Percentiles rank a stretch among this genome's conserved stretches.
Conservation (phyloP, 2,888 invertebrate genomes). For the Yponomeuta sedellus region DNA sequence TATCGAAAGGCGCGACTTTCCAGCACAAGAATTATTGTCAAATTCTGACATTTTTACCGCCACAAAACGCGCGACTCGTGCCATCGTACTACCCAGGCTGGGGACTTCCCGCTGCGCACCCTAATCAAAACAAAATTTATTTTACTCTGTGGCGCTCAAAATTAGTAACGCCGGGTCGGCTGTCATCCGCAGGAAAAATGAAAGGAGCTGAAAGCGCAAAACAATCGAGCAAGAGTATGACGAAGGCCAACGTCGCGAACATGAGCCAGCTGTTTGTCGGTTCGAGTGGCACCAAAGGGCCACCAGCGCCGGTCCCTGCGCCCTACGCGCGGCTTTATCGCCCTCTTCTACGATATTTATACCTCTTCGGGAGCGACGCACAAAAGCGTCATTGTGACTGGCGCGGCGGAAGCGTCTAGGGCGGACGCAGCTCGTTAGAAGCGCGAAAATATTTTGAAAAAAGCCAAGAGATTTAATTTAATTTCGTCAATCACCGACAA, state of each 20-base stretch:
- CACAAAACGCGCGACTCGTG: too few relatives aligned
- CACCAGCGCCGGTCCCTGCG: constrained; percentile 26
- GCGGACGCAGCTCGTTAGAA: not conserved
- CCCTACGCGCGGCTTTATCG: constrained; percentile 25
- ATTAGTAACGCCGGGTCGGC: not conserved
- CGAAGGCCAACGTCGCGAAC: constrained; percentile 6
- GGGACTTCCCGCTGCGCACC: too few relatives aligned
- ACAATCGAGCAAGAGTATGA: not conserved
- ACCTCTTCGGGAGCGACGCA: constrained; percentile 33
- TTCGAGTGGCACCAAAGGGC: constrained; percentile 32
- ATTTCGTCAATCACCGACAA: constrained; percentile 31
- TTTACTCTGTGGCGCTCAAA: not conserved
- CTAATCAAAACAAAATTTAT: not conserved
- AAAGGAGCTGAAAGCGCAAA: not conserved
- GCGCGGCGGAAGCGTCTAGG: not conserved
- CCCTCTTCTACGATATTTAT: constrained; percentile 39
- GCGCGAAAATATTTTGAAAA: not conserved
- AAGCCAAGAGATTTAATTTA: not conserved
- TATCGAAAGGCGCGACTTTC: too few relatives aligned
- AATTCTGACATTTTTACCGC: too few relatives aligned
- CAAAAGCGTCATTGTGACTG: not conserved
- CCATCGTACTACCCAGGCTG: too few relatives aligned
- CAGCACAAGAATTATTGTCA: too few relatives aligned
- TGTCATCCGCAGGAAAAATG: not conserved
- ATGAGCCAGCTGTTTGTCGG: constrained; percentile 33